Percentiles rank a stretch among this genome's conserved stretches.
phyloP scores from a whole-genome alignment of 2,797 vertebrate species.

The Buphagus erythrorhynchus region DNA sequence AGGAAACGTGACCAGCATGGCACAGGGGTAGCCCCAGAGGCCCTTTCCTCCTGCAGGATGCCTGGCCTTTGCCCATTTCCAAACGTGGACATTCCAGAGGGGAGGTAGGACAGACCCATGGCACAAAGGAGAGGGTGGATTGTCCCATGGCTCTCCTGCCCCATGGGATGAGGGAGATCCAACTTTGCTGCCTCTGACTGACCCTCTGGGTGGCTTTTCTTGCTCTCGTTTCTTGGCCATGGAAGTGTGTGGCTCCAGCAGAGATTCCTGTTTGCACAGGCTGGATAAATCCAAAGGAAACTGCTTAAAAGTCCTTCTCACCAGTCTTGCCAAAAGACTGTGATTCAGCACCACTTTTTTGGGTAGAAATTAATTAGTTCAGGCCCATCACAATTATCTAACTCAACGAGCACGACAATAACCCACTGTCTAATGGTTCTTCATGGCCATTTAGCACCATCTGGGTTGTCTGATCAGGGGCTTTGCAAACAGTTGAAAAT shows the following conservation, averaged over 20 bases:
- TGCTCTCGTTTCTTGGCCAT: background rate
- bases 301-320: slow-evolving; percentile 33
- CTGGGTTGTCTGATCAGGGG: slow-evolving; percentile 51
- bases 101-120: accelerated
- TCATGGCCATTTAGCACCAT: slow-evolving; percentile 63
- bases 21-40: accelerated
- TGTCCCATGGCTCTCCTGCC: background rate
- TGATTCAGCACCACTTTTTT: slow-evolving; percentile 28
- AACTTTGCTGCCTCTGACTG: accelerated
- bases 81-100: accelerated
- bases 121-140: background rate
- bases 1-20: accelerated
- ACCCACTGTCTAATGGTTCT: slow-evolving; percentile 42
- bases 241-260: background rate
- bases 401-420: slow-evolving; percentile 56
- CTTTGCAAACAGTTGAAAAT: slow-evolving; percentile 54
- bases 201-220: background rate
- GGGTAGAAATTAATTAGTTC: slow-evolving; percentile 69
- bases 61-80: background rate
- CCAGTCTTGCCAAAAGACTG: slow-evolving; percentile 41
- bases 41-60: background rate
- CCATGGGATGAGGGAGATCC: accelerated
- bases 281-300: background rate
- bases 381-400: slow-evolving; percentile 63
- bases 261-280: background rate